Conservation (phyloP, 2,797 vertebrate genomes). For the Thripadectes ignobilis region DNA sequence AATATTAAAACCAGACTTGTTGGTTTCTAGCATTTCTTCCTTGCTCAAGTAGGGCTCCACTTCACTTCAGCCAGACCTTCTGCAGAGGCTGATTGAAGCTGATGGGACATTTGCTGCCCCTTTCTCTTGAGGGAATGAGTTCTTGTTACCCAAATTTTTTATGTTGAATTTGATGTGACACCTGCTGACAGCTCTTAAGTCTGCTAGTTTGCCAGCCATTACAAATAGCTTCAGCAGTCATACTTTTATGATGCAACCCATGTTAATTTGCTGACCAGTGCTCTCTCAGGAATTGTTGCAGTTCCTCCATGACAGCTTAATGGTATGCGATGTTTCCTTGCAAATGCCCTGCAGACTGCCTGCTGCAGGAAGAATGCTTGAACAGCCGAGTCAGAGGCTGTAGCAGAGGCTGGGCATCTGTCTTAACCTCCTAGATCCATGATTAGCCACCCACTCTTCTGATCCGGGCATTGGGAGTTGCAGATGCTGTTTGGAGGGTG, state of each 20-base stretch:
- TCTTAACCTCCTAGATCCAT: not conserved
- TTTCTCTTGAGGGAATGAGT: not conserved
- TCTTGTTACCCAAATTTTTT: not conserved
- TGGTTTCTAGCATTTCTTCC: not conserved
- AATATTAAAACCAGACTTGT: not conserved
- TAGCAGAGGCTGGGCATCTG: not conserved
- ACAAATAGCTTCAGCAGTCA: not conserved
- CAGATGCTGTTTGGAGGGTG: not conserved
- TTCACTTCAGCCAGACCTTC: not conserved
- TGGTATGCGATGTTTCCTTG: not conserved
- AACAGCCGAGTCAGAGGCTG: not conserved
- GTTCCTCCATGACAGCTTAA: not conserved
- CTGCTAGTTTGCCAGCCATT: not conserved
- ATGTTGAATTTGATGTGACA: not conserved
- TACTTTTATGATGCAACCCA: not conserved
- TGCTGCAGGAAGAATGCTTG: not conserved
- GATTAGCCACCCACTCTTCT: not conserved
- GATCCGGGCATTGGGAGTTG: not conserved
- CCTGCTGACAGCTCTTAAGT: not conserved
- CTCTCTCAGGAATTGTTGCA: not conserved
- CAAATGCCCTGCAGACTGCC: not conserved
- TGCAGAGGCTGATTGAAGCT: rapidly evolving
- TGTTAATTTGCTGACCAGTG: not conserved
- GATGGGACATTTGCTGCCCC: not conserved
- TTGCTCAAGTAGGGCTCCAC: not conserved